Base-by-base conservation (phyloP, 1,140 invertebrate species). In the Drosophila simulans region DNA sequence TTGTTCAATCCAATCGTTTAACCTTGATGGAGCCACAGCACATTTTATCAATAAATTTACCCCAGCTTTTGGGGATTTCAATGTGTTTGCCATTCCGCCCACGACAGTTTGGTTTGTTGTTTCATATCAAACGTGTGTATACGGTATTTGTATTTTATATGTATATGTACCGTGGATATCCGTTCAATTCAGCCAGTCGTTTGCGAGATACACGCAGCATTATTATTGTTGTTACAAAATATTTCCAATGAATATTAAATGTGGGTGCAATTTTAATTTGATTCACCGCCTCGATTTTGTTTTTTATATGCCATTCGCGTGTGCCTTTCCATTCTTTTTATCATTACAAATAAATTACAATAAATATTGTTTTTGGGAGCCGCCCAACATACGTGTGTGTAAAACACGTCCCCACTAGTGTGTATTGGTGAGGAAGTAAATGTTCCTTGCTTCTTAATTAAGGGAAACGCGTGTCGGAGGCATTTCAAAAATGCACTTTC, bases 161-260 rank as follows among this genome's bases (percentile, higher is more conserved):
- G 46, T 70, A 27, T 37, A 51, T 20, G 51, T 71, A 11, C n/a
- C 39, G 13, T 22, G 39, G 45, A 53, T 53, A 60, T 72, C 66
- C 66, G 72, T 60, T 60, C 68, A 58, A 72, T 72, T 72, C 35
- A 35, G 10, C 13, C 46, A 37, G 34, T 35, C 17, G 49, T 20
- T 68, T 54, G 58, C 49, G 54, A 55, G 63, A 73, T 60, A 59
- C 72, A 46, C 22, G 45, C 43, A 22, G 51, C 76, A 62, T 84
- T 83, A 84, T 83, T 84, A 84, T 83, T 84, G 70, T 84, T 84
- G 80, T 75, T 80, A 56, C 73, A 81, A 80, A 80, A 77, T 85
- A 62, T 78, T 74, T 86, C 56, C 82, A 86, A 85, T 85, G 78
- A 85, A 85, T 85, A 86, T 86, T 86, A 85, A 85, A 85, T 85